Base-by-base conservation (phyloP, 2,797 vertebrate species). In the Diplodus puntazzo region DNA sequence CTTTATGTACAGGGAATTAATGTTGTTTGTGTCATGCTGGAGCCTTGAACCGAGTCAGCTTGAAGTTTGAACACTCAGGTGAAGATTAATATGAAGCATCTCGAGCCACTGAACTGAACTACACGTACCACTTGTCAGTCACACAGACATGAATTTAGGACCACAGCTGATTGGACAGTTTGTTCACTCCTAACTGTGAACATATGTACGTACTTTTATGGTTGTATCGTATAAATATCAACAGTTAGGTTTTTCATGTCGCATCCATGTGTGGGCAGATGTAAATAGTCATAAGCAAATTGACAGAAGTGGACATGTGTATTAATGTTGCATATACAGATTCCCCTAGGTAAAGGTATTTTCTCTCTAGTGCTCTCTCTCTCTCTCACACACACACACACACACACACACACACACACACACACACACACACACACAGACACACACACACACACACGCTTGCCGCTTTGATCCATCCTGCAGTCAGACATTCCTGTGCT, bases 401-500 rank as follows among this genome's bases (percentile, higher is more conserved):
- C 71, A 55, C 53, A 61, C 53, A 42, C 73, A 21, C 70, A 62
- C 23, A 20, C 30, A 52, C 58, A 48, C 61, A 62, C 55, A 10
- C 61, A 42, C 43, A 43, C 69, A 27, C 25, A 4, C 58, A 49
- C 60, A 34, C 64, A 34, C 62, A 18, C 62, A 27, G 46, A 27
- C 62, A 64, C 45, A 23, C 46, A 43, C 39, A 39, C 39, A 39
- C 50, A 46, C 42, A 66, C 68, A 77, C 42, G 63, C 27, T 42
- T 14, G n/a, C 72, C 73, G 60, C 89, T 92, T 93, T 92, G 89
- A 93, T 91, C 82, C 18, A 7, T 85, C 62, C 76, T 27, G 80
- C 78, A 80, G 75, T 71, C 68, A 82, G 86, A 89, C 91, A 93
- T 94, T 93, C 91, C 86, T 91, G 75, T 69, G 87, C 86, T 45